Base-by-base conservation (phyloP, 2,797 vertebrate genomes). In the Stomatorhinus walkeri region DNA sequence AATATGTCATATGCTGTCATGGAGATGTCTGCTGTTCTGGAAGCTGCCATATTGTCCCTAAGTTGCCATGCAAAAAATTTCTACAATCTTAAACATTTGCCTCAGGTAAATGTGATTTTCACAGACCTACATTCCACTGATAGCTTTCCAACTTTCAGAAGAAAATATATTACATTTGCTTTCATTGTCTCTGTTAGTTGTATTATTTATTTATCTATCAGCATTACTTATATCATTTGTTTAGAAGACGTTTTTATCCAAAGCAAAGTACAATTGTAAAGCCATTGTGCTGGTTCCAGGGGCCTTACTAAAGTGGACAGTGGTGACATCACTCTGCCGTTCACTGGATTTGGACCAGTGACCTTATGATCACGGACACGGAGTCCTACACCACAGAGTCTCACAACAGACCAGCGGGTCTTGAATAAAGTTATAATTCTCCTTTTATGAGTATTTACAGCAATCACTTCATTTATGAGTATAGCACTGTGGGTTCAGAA, bases 91-190 rank as follows among this genome's bases (percentile, higher is more conserved):
- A 89, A 91, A 88, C 68, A 52, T 85, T 89, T 22, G 90, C 61
- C 72, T 90, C 89, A 91, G 72, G 61, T 76, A 59, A 88, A 56
- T 90, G 64, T 90, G 90, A 89, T 90, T 89, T 81, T 85, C 36
- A 56, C 54, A 28, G 79, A 28, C 22, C 24, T 48, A 49, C 40
- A 22, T 89, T 85, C 81, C 79, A 85, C 24, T 36, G 40, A 85
- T 54, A 49, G 24, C 48, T 51, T 85, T 48, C 72, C 28, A 32
- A 87, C 88, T 83, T 86, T 61, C 49, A 89, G 83, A 89, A 56
- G 81, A 46, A 84, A 87, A 49, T 16, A 89, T 84, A 87, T 87
- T 48, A 4, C 19, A 87, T 87, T 68, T 64, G 56, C 86, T 68
- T 43, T 79, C 28, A 56, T 90, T 61, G 81, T 59, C 88, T 87